These are phyloP conservation scores for Pollenia amentaria DNA, from an alignment of 2,888 invertebrate genomes.

Conservation along the genomic window DNA sequence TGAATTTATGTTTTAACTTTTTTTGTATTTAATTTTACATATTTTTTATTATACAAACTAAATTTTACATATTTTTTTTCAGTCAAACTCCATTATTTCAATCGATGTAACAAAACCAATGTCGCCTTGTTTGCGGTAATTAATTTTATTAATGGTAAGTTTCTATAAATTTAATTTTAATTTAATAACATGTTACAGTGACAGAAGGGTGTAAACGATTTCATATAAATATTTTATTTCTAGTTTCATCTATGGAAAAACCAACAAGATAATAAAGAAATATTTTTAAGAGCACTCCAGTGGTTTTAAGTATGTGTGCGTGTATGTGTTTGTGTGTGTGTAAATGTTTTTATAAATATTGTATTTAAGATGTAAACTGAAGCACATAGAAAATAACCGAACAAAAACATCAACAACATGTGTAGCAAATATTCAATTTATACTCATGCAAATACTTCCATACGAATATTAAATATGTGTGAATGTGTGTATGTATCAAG, in stretches of 20 bases:
- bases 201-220: too few species aligned
- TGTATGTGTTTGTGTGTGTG: not conserved
- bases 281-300: not conserved
- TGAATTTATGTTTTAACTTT: too few species aligned
- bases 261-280: slow-evolving; percentile 24
- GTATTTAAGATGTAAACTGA: not conserved
- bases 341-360: not conserved
- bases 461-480: not conserved
- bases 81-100: too few species aligned
- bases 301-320: too few species aligned
- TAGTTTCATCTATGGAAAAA: not conserved
- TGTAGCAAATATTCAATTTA: slow-evolving; percentile 25
- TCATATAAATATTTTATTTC: slow-evolving; percentile 12
- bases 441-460: not conserved
- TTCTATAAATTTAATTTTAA: too few species aligned
- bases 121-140: too few species aligned
- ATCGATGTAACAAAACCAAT: too few species aligned
- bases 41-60: too few species aligned
- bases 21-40: too few species aligned
- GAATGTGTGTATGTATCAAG: not conserved
- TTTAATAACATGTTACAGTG: too few species aligned
- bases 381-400: not conserved
- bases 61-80: too few species aligned
- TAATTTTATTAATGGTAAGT: too few species aligned
- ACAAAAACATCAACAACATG: slow-evolving; percentile 26